Evolutionary conservation across 2,888 invertebrate species (phyloP).

Genomic region (Drosophila siamana): DNA sequence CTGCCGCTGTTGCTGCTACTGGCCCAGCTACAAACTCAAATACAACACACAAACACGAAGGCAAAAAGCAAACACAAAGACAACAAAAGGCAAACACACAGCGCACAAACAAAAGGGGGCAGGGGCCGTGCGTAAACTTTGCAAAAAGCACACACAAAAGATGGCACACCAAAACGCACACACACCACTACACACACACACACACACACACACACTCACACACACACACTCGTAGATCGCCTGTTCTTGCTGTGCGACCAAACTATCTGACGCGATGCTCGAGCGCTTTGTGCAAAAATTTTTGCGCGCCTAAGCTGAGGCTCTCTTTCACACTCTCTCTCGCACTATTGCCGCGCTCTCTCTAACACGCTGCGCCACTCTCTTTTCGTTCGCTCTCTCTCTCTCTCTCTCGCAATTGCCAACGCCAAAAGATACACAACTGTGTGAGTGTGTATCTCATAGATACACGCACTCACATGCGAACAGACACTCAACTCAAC

Average conservation of each 20-base stretch:
- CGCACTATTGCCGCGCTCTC: background rate
- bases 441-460: slow-evolving; percentile 54
- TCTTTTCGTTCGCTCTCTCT: slow-evolving; percentile 4
- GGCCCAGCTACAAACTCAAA: slow-evolving; percentile 51
- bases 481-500: slow-evolving; percentile 5
- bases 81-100: slow-evolving; percentile 31
- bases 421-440: slow-evolving; percentile 59
- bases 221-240: slow-evolving; percentile 27
- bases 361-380: slow-evolving; percentile 2
- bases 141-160: slow-evolving; percentile 65
- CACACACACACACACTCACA: slow-evolving; percentile 16
- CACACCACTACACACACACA: slow-evolving; percentile 13
- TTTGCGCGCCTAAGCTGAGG: slow-evolving; percentile 57
- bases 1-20: slow-evolving; percentile 44
- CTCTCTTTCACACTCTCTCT: slow-evolving; percentile 18
- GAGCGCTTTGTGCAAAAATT: slow-evolving; percentile 25
- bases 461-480: slow-evolving; percentile 43
- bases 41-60: slow-evolving; percentile 24
- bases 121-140: slow-evolving; percentile 63
- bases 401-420: slow-evolving; percentile 11
- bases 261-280: slow-evolving; percentile 42
- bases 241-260: slow-evolving; percentile 24
- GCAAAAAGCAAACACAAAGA: slow-evolving; percentile 23
- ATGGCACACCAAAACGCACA: slow-evolving; percentile 36
- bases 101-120: slow-evolving; percentile 24